These are phyloP conservation scores for Rhagologus leucostigma DNA, from an alignment of 2,113 vertebrate species.

Conservation along the genomic window DNA sequence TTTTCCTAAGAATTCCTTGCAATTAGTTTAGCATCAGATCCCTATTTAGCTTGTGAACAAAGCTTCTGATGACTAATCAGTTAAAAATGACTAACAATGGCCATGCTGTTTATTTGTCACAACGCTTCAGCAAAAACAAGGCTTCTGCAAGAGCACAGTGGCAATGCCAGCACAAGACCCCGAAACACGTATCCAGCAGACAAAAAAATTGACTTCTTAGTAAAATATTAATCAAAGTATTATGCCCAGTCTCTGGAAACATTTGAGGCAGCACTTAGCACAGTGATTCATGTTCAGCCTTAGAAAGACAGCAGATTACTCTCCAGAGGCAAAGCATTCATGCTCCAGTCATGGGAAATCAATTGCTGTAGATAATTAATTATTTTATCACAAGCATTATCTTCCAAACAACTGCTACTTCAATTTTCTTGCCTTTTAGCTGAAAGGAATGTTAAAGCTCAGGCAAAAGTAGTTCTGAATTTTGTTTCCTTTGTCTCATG, in stretches of 20 bases:
- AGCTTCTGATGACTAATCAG: neutral
- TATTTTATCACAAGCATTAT: neutral
- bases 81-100: neutral
- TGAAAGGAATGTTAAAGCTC: neutral
- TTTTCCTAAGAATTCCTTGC: neutral
- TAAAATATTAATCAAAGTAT: neutral
- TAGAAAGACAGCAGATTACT: neutral
- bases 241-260: neutral
- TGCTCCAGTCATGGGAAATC: neutral
- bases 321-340: neutral
- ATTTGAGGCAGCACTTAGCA: neutral
- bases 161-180: neutral
- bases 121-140: neutral
- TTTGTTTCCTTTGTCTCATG: neutral
- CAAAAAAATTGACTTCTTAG: neutral
- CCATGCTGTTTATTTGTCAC: neutral
- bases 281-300: neutral
- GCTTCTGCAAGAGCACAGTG: neutral
- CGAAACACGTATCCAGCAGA: accelerated
- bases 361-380: neutral
- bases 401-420: neutral
- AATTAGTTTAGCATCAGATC: neutral
- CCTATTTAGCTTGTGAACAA: neutral
- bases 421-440: neutral
- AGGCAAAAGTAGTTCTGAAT: neutral